A percentile compares a stretch with the other conserved stretches of the same genome.
Conservation (phyloP, 2,113 vertebrate genomes). For the Bos indicus region DNA sequence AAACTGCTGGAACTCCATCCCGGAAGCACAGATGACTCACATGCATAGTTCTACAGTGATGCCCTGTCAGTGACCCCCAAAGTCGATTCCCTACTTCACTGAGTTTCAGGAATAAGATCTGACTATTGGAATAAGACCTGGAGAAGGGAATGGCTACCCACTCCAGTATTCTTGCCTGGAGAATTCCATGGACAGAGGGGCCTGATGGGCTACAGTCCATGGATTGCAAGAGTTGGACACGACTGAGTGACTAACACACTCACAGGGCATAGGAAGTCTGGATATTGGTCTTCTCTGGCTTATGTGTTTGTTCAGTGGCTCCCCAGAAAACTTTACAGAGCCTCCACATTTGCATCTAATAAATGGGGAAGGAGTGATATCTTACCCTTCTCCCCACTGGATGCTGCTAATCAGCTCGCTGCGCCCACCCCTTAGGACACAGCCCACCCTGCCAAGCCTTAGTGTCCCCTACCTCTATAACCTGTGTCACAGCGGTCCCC, state of each 20-base stretch:
- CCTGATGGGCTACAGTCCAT: neutral
- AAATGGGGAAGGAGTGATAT: fast-evolving
- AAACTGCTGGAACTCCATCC: too few species aligned
- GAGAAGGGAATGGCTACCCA: neutral
- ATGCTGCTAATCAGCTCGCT: neutral
- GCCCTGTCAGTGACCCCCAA: fast-evolving
- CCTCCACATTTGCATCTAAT: neutral
- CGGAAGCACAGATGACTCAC: neutral
- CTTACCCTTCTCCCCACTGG: neutral
- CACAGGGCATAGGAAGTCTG: neutral
- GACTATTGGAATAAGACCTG: neutral
- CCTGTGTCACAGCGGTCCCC: fast-evolving
- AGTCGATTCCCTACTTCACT: neutral
- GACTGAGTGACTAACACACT: neutral
- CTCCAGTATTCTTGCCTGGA: neutral
- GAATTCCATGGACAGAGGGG: neutral
- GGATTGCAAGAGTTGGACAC: neutral
- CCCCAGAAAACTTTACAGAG: neutral
- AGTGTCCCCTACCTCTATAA: neutral
- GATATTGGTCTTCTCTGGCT: fast-evolving
- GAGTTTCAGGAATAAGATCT: neutral
- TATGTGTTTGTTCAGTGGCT: fast-evolving
- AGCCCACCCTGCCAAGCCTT: neutral
- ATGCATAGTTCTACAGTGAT: fast-evolving
- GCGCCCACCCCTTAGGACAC: neutral